Conservation (phyloP, 1,140 invertebrate species). For the Pachyrhynchus sulphureomaculatus region DNA sequence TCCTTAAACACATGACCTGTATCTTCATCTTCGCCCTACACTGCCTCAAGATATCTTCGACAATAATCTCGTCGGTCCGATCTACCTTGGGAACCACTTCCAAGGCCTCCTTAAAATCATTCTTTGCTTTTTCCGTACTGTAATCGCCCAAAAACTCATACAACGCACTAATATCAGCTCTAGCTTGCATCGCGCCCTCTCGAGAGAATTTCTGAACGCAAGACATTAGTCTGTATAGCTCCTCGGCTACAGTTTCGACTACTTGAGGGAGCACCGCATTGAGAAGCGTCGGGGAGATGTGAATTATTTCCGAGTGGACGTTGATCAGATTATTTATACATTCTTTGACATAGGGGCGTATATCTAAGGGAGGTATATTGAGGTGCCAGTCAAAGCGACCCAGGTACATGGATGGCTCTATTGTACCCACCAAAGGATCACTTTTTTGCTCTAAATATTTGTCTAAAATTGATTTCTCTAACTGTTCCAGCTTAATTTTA, state of each 20-base stretch:
- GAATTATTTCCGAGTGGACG: constrained; percentile 89
- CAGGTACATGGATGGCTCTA: constrained; percentile 94
- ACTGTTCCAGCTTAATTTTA: constrained; percentile 59
- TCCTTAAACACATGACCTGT: constrained; percentile 46
- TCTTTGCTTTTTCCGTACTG: constrained; percentile 58
- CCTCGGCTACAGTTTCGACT: constrained; percentile 88
- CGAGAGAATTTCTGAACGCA: constrained; percentile 72
- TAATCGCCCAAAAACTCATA: constrained; percentile 57
- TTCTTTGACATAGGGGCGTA: constrained; percentile 90
- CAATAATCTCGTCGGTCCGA: constrained; percentile 51
- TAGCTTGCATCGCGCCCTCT: constrained; percentile 68
- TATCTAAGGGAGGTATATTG: constrained; percentile 70
- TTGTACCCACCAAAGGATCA: constrained; percentile 88
- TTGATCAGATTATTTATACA: constrained; percentile 88
- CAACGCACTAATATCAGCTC: constrained; percentile 62
- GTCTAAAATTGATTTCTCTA: constrained; percentile 73
- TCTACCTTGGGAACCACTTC: constrained; percentile 59
- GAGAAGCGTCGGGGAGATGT: constrained; percentile 77
- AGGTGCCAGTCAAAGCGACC: constrained; percentile 85
- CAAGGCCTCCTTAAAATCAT: constrained; percentile 62
- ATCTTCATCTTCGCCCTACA: constrained; percentile 45
- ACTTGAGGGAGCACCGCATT: constrained; percentile 79
- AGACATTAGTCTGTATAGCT: constrained; percentile 81
- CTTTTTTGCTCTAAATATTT: constrained; percentile 90
- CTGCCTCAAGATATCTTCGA: constrained; percentile 47